These are phyloP conservation scores for Mimumesa dahlbomi DNA, from an alignment of 2,888 invertebrate species.

Conservation along the genomic window DNA sequence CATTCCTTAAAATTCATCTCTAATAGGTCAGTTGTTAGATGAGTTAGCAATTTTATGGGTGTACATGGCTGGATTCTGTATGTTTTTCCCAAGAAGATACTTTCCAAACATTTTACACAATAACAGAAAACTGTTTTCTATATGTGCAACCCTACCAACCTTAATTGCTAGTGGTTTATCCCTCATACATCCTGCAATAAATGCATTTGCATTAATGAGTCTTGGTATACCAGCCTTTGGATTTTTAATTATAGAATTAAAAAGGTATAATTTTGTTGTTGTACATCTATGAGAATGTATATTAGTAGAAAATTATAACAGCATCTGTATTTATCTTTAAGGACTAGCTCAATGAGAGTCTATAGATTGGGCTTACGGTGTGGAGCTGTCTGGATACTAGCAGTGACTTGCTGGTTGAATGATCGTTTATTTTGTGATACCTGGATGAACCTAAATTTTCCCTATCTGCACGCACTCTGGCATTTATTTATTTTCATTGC, in stretches of 20 bases:
- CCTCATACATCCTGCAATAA: conserved; percentile 89
- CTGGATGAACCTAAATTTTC: conserved; percentile 89
- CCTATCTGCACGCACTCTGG: conserved; percentile 92
- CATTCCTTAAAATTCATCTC: conserved; percentile 18
- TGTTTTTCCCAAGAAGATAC: conserved; percentile 87
- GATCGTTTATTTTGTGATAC: conserved; percentile 90
- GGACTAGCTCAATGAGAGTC: conserved; percentile 85
- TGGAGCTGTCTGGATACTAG: conserved; percentile 85
- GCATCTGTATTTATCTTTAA: conserved; percentile 61
- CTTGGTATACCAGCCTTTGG: conserved; percentile 86
- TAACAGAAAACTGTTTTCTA: conserved; percentile 85
- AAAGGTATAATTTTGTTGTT: conserved; percentile 81
- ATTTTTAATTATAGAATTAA: conserved; percentile 86
- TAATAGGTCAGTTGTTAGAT: conserved; percentile 88
- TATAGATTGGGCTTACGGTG: conserved; percentile 87
- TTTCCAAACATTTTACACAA: conserved; percentile 86
- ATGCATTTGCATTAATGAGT: conserved; percentile 91
- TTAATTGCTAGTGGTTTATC: conserved; percentile 86
- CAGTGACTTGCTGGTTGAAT: conserved; percentile 89
- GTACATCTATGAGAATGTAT: neutral
- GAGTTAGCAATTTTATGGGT: conserved; percentile 92
- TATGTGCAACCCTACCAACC: conserved; percentile 83
- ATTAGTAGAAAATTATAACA: neutral
- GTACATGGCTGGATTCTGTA: conserved; percentile 88
- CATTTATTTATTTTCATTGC: conserved; percentile 91